phyloP scores from a whole-genome alignment of 2,888 invertebrate species.

The Tholera decimalis region DNA sequence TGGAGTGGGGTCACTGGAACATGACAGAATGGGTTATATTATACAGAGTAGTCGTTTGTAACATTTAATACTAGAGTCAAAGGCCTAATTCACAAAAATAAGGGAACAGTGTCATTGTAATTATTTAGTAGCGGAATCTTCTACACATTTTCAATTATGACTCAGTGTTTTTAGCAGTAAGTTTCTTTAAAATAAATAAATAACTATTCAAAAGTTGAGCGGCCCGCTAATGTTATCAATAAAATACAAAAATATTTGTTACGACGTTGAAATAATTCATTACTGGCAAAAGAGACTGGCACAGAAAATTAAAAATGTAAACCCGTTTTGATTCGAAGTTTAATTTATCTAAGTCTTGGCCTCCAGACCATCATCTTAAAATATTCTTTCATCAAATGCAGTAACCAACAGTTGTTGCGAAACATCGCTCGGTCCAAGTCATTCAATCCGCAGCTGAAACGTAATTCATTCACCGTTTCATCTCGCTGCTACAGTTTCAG shows the following conservation, averaged over 20 bases:
- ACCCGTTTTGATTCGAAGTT: slow-evolving; percentile 14
- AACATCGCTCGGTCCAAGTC: slow-evolving; percentile 32
- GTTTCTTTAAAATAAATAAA: too few relatives aligned
- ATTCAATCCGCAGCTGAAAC: slow-evolving; percentile 41
- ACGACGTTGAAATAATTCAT: slow-evolving; percentile 4
- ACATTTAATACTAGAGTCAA: not conserved
- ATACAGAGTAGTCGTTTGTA: not conserved
- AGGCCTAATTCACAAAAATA: not conserved
- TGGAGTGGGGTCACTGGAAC: slow-evolving; percentile 36
- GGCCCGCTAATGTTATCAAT: too few relatives aligned
- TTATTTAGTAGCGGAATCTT: too few relatives aligned
- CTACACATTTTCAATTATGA: too few relatives aligned
- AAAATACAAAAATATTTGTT: not conserved
- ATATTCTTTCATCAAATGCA: slow-evolving; percentile 41
- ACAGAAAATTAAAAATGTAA: not conserved
- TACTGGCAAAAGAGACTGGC: not conserved
- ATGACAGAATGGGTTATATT: not conserved
- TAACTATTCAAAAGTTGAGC: too few relatives aligned
- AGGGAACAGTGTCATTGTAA: too few relatives aligned
- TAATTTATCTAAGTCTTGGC: slow-evolving; percentile 48
- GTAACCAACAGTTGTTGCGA: slow-evolving; percentile 31
- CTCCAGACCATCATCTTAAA: slow-evolving; percentile 37
- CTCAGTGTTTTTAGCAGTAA: too few relatives aligned
- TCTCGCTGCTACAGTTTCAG: slow-evolving; percentile 44
- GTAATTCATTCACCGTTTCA: slow-evolving; percentile 54